Percentiles rank a stretch among this genome's conserved stretches.
These are phyloP conservation scores for Cheilosia vulpina DNA, from an alignment of 2,888 invertebrate genomes.

Conservation along the genomic window DNA sequence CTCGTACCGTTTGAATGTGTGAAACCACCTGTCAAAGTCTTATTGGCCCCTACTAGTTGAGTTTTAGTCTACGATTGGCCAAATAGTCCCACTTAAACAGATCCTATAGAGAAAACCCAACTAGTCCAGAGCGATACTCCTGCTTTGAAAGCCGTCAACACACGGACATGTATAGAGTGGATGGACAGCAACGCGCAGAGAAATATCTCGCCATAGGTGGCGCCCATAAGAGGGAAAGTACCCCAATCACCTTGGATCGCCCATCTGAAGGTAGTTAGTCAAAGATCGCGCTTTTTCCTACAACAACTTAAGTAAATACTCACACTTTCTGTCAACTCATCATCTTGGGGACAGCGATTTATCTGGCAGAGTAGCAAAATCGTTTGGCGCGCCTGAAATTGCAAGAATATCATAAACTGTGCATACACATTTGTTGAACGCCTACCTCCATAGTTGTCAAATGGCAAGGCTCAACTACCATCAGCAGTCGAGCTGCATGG, in stretches of 20 bases:
- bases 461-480: constrained; percentile 85
- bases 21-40: no score
- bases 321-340: constrained; percentile 81
- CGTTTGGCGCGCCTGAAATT: constrained; percentile 82
- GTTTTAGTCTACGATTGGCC: no score
- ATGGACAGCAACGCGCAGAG: not conserved
- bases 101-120: no score
- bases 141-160: no score
- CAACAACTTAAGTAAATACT: constrained; percentile 1
- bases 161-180: not conserved
- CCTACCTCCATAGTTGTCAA: constrained; percentile 83
- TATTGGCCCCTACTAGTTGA: no score
- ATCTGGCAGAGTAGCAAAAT: constrained; percentile 84
- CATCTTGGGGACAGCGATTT: constrained; percentile 80
- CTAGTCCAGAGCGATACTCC: no score
- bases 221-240: not conserved
- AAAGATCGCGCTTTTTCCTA: no score
- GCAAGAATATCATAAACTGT: not conserved
- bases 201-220: not conserved
- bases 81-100: no score
- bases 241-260: not conserved
- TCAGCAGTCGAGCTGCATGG: constrained; percentile 83
- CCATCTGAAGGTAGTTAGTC: not conserved
- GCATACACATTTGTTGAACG: not conserved
- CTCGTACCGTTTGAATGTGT: no score